Evolutionary conservation across 2,888 invertebrate species (phyloP).

Genomic region (Dorcus hopei): DNA sequence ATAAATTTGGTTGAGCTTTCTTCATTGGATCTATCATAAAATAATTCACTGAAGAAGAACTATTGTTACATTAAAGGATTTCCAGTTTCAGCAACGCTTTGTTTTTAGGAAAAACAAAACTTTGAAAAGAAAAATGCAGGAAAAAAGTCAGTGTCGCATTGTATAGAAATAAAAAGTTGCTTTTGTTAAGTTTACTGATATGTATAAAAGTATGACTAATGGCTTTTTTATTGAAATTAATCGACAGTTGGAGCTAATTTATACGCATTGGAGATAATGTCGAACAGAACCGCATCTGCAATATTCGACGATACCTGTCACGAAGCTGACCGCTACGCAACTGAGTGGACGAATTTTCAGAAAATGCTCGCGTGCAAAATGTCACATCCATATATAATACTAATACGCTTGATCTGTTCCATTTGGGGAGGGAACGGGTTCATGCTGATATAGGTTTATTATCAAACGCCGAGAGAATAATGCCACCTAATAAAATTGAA

Average conservation of each 20-base stretch:
- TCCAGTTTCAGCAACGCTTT: no score
- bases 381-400: neutral
- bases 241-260: neutral
- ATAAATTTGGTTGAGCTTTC: no score
- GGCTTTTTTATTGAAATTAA: neutral
- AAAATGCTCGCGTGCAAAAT: neutral
- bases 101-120: no score
- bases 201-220: no score
- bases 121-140: no score
- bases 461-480: neutral
- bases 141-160: no score
- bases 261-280: neutral
- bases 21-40: no score
- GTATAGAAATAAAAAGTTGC: no score
- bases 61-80: no score
- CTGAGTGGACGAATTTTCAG: neutral
- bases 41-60: no score
- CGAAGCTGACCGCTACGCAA: neutral
- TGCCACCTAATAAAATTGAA: no score
- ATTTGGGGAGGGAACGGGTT: neutral
- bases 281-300: neutral
- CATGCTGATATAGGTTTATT: neutral
- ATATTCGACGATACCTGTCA: conserved; percentile 1
- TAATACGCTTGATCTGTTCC: neutral
- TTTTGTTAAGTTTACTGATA: no score